Percentiles rank a stretch among this genome's conserved stretches.
Evolutionary conservation across 1,140 invertebrate genomes (phyloP).

Genomic region (Macrotrachela quadricornifera): DNA sequence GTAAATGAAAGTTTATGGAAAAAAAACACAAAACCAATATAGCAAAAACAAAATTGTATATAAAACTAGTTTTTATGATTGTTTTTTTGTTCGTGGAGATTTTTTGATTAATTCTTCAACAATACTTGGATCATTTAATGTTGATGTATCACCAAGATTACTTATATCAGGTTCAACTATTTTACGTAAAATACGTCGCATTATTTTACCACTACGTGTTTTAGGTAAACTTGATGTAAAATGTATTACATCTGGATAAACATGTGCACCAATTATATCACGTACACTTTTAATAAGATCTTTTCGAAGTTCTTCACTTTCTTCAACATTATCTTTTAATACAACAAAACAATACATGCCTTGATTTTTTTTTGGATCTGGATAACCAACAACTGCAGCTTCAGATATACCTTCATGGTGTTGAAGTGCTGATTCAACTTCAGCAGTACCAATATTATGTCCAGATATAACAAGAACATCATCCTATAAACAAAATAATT

Average conservation of each 20-base stretch:
- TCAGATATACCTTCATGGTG: slow-evolving; percentile 29
- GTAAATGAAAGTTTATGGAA: no score
- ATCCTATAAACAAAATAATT: no score
- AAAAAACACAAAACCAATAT: no score
- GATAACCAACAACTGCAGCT: slow-evolving; percentile 33
- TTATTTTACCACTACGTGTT: slow-evolving; percentile 33
- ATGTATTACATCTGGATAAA: slow-evolving; percentile 26
- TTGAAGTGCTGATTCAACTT: slow-evolving; percentile 32
- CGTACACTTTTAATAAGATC: slow-evolving; percentile 18
- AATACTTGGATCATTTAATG: slow-evolving; percentile 63
- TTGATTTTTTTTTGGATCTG: slow-evolving; percentile 35
- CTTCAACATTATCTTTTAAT: slow-evolving; percentile 16
- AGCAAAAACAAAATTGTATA: no score
- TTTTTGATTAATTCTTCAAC: slow-evolving; percentile 30
- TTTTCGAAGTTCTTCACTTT: slow-evolving; percentile 12
- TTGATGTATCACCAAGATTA: slow-evolving; percentile 75
- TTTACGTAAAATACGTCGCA: slow-evolving; percentile 31
- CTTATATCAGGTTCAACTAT: slow-evolving; percentile 20
- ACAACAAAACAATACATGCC: slow-evolving; percentile 29
- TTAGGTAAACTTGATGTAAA: slow-evolving; percentile 25
- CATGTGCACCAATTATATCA: slow-evolving; percentile 21
- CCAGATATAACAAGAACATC: slow-evolving; percentile 10
- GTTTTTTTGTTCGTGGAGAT: no score
- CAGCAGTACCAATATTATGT: slow-evolving; percentile 33
- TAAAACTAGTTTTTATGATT: no score